Conservation (phyloP, 2,888 invertebrate species). For the Diachrysia chrysitis region DNA sequence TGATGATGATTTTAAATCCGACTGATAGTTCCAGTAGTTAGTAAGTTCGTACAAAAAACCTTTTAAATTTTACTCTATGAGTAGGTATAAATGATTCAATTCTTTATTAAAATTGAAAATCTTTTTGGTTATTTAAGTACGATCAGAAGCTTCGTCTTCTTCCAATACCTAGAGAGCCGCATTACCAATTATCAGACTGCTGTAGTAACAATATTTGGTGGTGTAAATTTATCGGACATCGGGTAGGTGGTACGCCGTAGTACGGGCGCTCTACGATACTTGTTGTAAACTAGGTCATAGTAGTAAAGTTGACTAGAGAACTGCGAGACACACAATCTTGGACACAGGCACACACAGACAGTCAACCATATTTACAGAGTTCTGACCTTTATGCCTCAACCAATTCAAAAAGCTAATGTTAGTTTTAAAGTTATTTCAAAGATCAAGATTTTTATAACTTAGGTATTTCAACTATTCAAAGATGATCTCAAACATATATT, state of each 20-base stretch:
- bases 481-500: background rate
- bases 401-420: background rate
- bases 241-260: constrained; percentile 11
- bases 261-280: constrained; percentile 14
- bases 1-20: too few relatives aligned
- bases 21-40: too few relatives aligned
- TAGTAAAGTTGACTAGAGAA: constrained; percentile 13
- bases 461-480: background rate
- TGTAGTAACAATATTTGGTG: background rate
- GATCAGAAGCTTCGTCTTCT: too few relatives aligned
- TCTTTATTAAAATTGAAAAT: too few relatives aligned
- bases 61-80: too few relatives aligned
- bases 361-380: background rate
- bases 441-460: background rate
- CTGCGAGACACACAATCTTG: constrained; percentile 9
- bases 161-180: background rate
- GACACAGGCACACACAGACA: constrained; percentile 14
- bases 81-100: too few relatives aligned
- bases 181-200: background rate
- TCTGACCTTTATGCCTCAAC: background rate
- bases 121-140: too few relatives aligned
- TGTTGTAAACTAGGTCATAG: constrained; percentile 27
- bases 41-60: too few relatives aligned
- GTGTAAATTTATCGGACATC: constrained; percentile 8
- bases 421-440: background rate